These are phyloP conservation scores for Gastrophysa polygoni DNA, from an alignment of 2,888 invertebrate species.

Conservation along the genomic window DNA sequence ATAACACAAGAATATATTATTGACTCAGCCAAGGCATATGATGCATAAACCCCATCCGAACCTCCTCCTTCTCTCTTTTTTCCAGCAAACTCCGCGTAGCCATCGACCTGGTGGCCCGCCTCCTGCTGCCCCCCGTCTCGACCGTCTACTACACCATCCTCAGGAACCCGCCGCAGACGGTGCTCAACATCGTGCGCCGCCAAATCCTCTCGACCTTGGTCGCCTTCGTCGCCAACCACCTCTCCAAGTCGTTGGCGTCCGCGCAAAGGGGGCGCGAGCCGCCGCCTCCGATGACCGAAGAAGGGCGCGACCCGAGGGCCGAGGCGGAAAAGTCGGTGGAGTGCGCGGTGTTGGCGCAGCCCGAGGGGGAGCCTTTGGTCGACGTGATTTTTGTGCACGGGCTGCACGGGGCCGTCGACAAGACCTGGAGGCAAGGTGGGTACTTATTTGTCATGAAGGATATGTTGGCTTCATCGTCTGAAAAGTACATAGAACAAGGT, in stretches of 20 bases:
- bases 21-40: no score
- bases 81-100: constrained; percentile 54
- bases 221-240: constrained; percentile 54
- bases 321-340: constrained; percentile 54
- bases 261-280: constrained; percentile 55
- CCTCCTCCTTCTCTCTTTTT: no score
- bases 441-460: no score
- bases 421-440: constrained; percentile 71
- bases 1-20: no score
- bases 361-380: constrained; percentile 51
- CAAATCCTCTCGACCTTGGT: constrained; percentile 53
- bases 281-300: constrained; percentile 41
- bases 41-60: no score
- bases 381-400: constrained; percentile 88
- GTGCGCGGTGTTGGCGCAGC: constrained; percentile 53
- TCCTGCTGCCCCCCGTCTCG: constrained; percentile 52
- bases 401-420: constrained; percentile 75
- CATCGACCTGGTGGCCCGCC: constrained; percentile 49
- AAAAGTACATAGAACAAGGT: no score
- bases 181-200: constrained; percentile 50
- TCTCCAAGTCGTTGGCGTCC: constrained; percentile 54
- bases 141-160: constrained; percentile 53
- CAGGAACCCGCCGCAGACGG: constrained; percentile 52
- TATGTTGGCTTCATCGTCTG: no score
- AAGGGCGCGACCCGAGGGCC: constrained; percentile 25